Evolutionary conservation across 1,140 invertebrate species (phyloP), one percentile per base, ranked within the genome.

Genomic region (Aphis craccivora): DNA sequence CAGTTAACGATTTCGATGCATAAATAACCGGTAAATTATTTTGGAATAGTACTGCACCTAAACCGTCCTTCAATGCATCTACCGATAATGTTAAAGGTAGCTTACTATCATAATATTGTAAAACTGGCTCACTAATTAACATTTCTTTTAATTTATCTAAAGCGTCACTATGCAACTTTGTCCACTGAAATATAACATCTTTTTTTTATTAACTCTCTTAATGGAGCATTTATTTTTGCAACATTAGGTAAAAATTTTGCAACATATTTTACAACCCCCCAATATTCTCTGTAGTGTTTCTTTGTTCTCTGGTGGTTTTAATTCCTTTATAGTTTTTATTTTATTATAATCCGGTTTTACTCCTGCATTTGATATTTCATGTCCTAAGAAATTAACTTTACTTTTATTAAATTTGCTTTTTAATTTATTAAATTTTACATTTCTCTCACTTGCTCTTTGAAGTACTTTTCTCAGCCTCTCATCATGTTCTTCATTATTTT

Each of bases 1-100:
- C 86, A n/a, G 86, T 51, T 88, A 88, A 94, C 14, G 94, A 94
- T 94, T 96, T 95, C 14, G 95, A 95, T 22, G 95, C 95, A 95
- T 45, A 94, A 9, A 76, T 60, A 20, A 81, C 6, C 35, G 45
- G 88, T 55, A 40, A 51, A 45, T 94, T 93, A 90, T 95, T 94
- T 94, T 96, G 95, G 23, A 95, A 76, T 8, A 96, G 88, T 18
- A 95, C 95, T 45, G 95, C 95, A 20, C 95, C 95, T 40, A 96
- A 45, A 0, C 95, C 96, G 51, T 94, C 37, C 81, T 95, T 53
- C 14, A 94, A 95, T 3, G 95, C 95, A 94, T 96, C 96, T 1
- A 95, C 94, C 22, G 94, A 94, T 9, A 96, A 53, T 35, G 37
- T 90, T 40, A 93, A 55, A 0, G 76, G 67, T 84, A 67, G 43